These are phyloP conservation scores for Scolopax bukidnonensis DNA, from an alignment of 2,797 vertebrate genomes.

Conservation along the genomic window DNA sequence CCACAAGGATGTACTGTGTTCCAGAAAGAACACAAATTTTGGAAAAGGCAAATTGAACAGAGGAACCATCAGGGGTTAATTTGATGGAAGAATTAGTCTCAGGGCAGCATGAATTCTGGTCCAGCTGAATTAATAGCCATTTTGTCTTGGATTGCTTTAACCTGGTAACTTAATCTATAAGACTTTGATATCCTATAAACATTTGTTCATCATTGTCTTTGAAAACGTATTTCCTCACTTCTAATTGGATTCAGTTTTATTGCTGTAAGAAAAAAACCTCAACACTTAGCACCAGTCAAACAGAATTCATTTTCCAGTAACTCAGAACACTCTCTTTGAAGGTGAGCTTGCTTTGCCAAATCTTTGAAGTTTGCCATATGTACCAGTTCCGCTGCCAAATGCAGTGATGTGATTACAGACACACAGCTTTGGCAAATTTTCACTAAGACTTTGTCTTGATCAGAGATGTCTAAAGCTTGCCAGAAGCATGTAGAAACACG, in stretches of 20 bases:
- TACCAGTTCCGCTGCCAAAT: constrained; percentile 44
- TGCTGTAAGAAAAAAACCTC: constrained; percentile 13
- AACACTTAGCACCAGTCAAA: constrained; percentile 51
- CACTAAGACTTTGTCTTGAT: constrained; percentile 61
- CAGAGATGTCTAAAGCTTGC: constrained; percentile 52
- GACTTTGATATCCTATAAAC: not conserved
- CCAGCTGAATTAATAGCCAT: not conserved
- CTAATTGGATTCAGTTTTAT: constrained; percentile 40
- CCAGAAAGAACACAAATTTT: not conserved
- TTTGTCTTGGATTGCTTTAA: constrained; percentile 9
- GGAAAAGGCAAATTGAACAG: not conserved
- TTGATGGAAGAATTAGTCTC: not conserved
- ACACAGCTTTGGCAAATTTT: constrained; percentile 61
- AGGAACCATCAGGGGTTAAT: not conserved
- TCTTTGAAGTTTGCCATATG: constrained; percentile 63
- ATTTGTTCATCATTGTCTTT: constrained; percentile 20
- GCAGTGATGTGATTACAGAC: constrained; percentile 57
- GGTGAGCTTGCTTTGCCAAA: constrained; percentile 54
- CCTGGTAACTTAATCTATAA: not conserved
- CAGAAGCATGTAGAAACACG: constrained; percentile 47
- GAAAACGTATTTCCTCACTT: constrained; percentile 43
- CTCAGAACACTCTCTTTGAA: constrained; percentile 43
- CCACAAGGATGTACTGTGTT: not conserved
- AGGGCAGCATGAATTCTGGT: not conserved
- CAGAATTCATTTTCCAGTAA: constrained; percentile 41